A percentile compares a stretch with the other conserved stretches of the same genome.
Evolutionary conservation across 37 sponge, comb jelly and placozoan species (phyloP).

Genomic region (Diacarnus erythraeanus): DNA sequence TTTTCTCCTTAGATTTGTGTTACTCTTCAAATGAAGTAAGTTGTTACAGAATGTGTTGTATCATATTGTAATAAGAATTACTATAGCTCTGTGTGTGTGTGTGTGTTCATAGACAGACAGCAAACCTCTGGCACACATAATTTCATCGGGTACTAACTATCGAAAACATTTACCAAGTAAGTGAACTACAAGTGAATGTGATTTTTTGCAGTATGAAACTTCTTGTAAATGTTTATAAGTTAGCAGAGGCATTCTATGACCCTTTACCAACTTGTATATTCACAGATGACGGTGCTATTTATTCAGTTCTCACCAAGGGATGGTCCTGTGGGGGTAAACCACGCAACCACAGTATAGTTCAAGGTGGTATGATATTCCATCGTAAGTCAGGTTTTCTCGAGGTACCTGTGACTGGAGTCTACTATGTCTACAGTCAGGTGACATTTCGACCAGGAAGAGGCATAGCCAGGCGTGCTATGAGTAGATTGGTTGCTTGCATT

Average conservation of each 20-base stretch:
- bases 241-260: no score
- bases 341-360: not conserved
- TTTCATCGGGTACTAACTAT: not conserved
- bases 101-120: not conserved
- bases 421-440: slow-evolving; percentile 68
- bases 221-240: no score
- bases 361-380: slow-evolving; percentile 60
- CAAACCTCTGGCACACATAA: not conserved
- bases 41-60: no score
- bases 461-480: not conserved
- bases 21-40: not conserved
- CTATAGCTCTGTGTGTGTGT: not conserved
- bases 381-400: slow-evolving; percentile 34
- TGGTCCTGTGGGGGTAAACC: slow-evolving; percentile 16
- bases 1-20: not conserved
- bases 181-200: not conserved
- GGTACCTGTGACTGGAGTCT: slow-evolving; percentile 51
- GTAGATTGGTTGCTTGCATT: not conserved
- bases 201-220: no score
- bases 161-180: not conserved
- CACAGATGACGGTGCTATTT: not conserved
- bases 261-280: no score
- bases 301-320: not conserved
- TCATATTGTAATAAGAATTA: not conserved
- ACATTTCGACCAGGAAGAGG: not conserved